Base-by-base conservation (phyloP, 2,888 invertebrate genomes). In the Tachina lurida region DNA sequence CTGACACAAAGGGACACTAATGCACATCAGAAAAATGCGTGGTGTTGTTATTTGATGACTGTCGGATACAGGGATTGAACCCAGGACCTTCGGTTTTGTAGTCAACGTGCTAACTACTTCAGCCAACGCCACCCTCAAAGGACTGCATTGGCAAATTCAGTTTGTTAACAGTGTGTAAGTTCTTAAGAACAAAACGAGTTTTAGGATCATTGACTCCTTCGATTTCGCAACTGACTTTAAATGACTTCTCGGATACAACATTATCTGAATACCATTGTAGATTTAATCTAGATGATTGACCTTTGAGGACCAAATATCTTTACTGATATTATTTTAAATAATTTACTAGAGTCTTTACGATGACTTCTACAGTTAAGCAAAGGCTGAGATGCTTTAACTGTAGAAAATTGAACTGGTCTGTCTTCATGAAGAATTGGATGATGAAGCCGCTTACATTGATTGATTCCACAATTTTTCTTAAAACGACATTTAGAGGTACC, bases 181-280 rank as follows among this genome's bases (percentile, higher is more conserved):
- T n/a, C n/a, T n/a, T n/a, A n/a, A n/a, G n/a, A n/a, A n/a, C n/a
- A n/a, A n/a, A n/a, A n/a, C n/a, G n/a, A 39, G 12, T 49, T 54
- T 68, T 68, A n/a, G 22, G 15, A 31, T 52, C 68, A 52, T 3
- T 13, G 31, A 52, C 7, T 5, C 43, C 56, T 70, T 56, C 56
- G 17, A 58, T 56, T 56, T 70, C 70, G 19, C 56, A 56, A 45
- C 43, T 70, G n/a, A 70, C 41, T 45, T 56, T 70, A 56, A 13
- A 70, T 15, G 56, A 70, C 17, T 56, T 70, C 17, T 70, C 43
- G 4, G 70, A 43, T 31, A 56, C n/a, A 52, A 56, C 52, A 63
- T 49, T 76, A 15, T 39, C 67, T 54, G 13, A 58, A 62, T 65
- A 71, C 54, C 68, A 60, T 31, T 19, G 76, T 60, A 68, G 67